Evolutionary conservation across 2,797 vertebrate genomes (phyloP), one percentile per base, ranked within the genome.

Genomic region (Enteromius trimaculatus): DNA sequence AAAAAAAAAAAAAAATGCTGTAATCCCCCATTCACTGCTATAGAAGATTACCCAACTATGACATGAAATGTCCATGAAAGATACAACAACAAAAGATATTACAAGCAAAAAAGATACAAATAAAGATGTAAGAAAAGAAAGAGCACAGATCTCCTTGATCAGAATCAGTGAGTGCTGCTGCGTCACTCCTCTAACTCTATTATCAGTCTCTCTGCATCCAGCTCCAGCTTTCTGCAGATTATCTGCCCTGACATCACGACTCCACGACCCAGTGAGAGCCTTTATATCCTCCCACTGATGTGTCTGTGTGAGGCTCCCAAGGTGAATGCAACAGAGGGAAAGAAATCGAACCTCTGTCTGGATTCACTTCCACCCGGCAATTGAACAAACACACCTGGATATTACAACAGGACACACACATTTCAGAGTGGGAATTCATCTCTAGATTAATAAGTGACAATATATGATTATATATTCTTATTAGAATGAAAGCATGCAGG

Each of bases 201-300:
- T 72, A 81, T 62, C 66, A 80, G 68, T 60, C 68, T 80, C 51
- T 58, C 66, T 44, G 53, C 53, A 60, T 72, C 39, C 10, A 1
- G 68, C 55, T 69, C 53, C 68, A 62, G 55, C 53, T 2, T 64
- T 17, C 37, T 26, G 42, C 68, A 80, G 68, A 81, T 62, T 47
- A 81, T 71, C 79, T 34, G 19, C 21, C 21, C 69, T 47, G 68
- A 81, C 68, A 81, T 81, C 79, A 62, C 1, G 13, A 49, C 68
- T 34, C 39, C 19, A 47, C 13, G 13, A 72, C 55, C 79, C 29
- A 80, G 62, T 71, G 11, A 80, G 23, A 71, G 53, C 26, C 42
- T 49, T 66, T 34, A 65, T 23, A 34, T 49, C 37, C 26, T n/a
- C 55, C 53, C 17, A 60, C 3, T 23, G 68, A 81, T 81, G 68